phyloP scores from a whole-genome alignment of 1,140 invertebrate genomes.

The Cotesia typhae region DNA sequence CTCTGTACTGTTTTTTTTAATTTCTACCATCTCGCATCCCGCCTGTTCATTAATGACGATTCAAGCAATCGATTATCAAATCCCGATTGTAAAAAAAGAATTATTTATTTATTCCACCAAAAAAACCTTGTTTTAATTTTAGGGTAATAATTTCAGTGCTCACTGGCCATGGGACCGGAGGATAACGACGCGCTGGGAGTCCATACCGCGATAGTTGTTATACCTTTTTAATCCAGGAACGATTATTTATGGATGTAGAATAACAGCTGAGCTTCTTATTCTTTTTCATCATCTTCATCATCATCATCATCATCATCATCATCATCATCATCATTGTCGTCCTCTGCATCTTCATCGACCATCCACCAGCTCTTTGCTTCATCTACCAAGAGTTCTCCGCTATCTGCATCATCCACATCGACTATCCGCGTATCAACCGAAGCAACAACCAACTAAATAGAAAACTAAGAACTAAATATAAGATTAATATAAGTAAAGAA shows the following conservation, averaged over 20 bases:
- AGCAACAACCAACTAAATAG: no score
- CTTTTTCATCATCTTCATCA: constrained; percentile 21
- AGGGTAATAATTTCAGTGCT: constrained; percentile 12
- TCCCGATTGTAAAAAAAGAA: no score
- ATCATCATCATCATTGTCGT: constrained; percentile 7
- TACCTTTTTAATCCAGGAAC: constrained; percentile 50
- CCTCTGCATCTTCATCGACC: neutral
- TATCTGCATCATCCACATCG: neutral
- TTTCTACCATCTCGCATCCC: neutral
- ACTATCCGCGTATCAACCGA: no score
- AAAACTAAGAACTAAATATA: no score
- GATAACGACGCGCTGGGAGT: constrained; percentile 19
- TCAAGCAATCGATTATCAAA: constrained; percentile 15
- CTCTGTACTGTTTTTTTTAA: no score
- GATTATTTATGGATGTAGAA: constrained; percentile 58
- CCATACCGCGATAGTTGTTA: constrained; percentile 30
- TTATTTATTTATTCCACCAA: constrained; percentile 9
- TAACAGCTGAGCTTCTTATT: constrained; percentile 28
- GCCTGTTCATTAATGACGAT: constrained; percentile 15
- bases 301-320: constrained; percentile 2
- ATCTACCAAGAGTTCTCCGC: neutral
- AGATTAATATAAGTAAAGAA: neutral
- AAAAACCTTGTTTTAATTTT: constrained; percentile 13
- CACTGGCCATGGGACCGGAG: neutral
- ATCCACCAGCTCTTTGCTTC: no score